Conservation (phyloP, 2,888 invertebrate genomes). For the Xylophagus ater region DNA sequence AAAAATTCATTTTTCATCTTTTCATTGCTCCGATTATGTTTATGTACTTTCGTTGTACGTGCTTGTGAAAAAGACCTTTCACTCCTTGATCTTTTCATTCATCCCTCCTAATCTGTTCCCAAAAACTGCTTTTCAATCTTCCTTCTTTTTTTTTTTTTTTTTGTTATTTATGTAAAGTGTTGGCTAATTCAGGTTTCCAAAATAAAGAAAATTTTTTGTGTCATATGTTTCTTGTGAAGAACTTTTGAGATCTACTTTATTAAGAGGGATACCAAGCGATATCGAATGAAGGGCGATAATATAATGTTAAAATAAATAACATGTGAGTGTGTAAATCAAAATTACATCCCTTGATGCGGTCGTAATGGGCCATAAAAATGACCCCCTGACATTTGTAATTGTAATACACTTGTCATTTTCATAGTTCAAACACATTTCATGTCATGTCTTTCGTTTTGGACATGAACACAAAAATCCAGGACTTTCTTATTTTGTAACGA, state of each 20-base stretch:
- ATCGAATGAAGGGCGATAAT: neutral
- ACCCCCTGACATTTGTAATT: conserved; percentile 8
- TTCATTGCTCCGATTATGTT: too few relatives aligned
- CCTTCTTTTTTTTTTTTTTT: too few relatives aligned
- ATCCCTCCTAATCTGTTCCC: too few relatives aligned
- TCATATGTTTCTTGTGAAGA: neutral
- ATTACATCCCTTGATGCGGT: conserved; percentile 4
- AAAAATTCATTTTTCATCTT: neutral
- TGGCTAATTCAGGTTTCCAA: neutral
- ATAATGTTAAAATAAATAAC: too few relatives aligned
- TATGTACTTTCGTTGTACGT: too few relatives aligned
- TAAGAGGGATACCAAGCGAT: neutral
- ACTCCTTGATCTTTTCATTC: conserved; percentile 4
- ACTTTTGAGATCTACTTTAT: neutral
- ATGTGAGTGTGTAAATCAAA: neutral
- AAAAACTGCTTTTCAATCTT: too few relatives aligned
- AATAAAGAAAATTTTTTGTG: neutral
- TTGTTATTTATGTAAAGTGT: conserved; percentile 8
- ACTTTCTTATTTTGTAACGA: too few relatives aligned
- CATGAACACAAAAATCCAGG: neutral
- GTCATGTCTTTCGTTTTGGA: neutral
- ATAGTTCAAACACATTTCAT: neutral
- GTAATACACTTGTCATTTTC: conserved; percentile 1
- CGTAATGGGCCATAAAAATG: conserved; percentile 15
- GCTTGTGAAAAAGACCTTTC: too few relatives aligned